Conservation (phyloP, 2,888 invertebrate species). For the Taenaris catops region DNA sequence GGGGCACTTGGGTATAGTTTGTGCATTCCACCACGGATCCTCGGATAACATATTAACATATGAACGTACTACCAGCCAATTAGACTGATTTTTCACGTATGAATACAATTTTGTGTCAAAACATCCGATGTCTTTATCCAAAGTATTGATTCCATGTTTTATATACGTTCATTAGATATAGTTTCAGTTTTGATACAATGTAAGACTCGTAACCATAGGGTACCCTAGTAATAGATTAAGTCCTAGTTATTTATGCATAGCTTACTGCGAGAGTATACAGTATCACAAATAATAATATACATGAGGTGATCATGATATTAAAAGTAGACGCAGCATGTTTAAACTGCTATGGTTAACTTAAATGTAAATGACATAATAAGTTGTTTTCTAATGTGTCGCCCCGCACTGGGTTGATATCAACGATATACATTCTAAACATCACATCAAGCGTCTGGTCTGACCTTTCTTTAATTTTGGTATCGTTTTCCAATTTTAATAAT, state of each 20-base stretch:
- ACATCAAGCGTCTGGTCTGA: constrained; percentile 30
- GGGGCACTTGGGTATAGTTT: too few relatives aligned
- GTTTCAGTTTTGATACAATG: too few relatives aligned
- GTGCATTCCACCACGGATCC: too few relatives aligned
- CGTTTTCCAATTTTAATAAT: constrained; percentile 41
- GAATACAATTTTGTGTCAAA: too few relatives aligned
- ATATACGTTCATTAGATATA: too few relatives aligned
- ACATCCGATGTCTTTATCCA: too few relatives aligned
- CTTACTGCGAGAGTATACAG: constrained; percentile 2
- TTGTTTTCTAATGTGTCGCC: constrained; percentile 51
- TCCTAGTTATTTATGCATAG: constrained; percentile 7
- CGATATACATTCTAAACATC: constrained; percentile 32
- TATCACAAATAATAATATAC: constrained; percentile 7
- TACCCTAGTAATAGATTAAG: too few relatives aligned
- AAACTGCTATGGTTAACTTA: constrained; percentile 25
- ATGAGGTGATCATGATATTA: constrained; percentile 14
- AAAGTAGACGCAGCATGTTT: constrained; percentile 25
- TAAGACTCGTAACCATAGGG: too few relatives aligned
- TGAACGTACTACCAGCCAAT: too few relatives aligned
- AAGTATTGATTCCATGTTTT: too few relatives aligned
- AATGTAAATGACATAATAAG: constrained; percentile 51
- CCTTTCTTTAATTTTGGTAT: constrained; percentile 44
- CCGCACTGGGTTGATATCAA: constrained; percentile 53
- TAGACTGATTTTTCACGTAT: too few relatives aligned
- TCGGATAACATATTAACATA: too few relatives aligned